Base-by-base conservation (phyloP, 1,140 invertebrate species). In the Heliconius hermathena region DNA sequence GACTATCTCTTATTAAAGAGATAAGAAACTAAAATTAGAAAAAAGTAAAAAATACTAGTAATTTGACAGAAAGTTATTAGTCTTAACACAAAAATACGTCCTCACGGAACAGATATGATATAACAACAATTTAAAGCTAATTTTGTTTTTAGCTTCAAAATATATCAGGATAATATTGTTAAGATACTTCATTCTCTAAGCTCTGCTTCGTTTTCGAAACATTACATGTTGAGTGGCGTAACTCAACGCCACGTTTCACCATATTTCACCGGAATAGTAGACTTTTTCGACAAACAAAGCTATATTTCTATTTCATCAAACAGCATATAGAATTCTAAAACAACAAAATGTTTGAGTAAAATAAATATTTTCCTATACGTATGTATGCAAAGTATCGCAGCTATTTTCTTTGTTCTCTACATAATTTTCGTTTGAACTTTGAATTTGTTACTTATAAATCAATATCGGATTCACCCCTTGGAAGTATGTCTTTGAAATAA, bases 401-500 rank as follows among this genome's bases (percentile, higher is more conserved):
- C 52, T 73, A 77, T 78, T 78, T 74, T 66, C 57, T 66, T 60
- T 71, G 76, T 16, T 74, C 29, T 72, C 18, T 18, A 41, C 29
- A 49, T 74, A 38, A 78, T 74, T 78, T 70, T 72, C 60, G 71
- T 81, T 81, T 81, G 74, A 81, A 80, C 78, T 76, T 80, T 75
- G 60, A 78, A 78, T 81, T 81, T 77, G 76, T 77, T 72, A 79
- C 77, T 83, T 77, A 77, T 75, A 76, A 80, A 82, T 84, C 81
- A 82, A 84, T 84, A 84, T 84, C 46, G 54, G 74, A 80, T 82
- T 82, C 81, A 78, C 71, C 81, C 38, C 76, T 78, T 52, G 29
- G 77, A 79, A 81, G 76, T 84, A 84, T 84, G 83, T 84, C 83
- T 84, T 84, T 84, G 83, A 82, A 74, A 77, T 80, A 46, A 41